These are phyloP conservation scores for Zootermopsis nevadensis DNA, from an alignment of 2,888 invertebrate genomes.

Conservation along the genomic window DNA sequence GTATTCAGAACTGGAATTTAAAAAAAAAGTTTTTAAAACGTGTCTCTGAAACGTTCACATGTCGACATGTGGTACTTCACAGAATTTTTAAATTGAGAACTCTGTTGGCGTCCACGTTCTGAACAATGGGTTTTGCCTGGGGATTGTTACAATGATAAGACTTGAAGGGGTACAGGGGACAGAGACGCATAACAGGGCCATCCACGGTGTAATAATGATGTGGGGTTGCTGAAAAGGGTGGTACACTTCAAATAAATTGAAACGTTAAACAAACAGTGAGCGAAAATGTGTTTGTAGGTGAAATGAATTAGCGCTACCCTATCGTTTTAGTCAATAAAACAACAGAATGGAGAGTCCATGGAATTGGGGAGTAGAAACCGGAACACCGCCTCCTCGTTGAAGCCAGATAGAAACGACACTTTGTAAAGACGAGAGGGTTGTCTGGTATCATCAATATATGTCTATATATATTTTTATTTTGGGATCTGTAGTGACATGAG, in stretches of 20 bases:
- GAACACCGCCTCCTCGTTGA: background rate
- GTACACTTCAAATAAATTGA: constrained; percentile 41
- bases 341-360: background rate
- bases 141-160: constrained; percentile 7
- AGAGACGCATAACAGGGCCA: background rate
- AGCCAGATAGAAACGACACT: too few relatives aligned
- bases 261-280: constrained; percentile 42
- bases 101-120: background rate
- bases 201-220: background rate
- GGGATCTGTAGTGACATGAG: too few relatives aligned
- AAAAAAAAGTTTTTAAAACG: background rate
- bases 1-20: background rate
- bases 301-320: constrained; percentile 6
- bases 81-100: constrained; percentile 31
- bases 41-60: background rate
- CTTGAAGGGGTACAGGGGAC: background rate
- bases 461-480: too few relatives aligned
- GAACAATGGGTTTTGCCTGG: constrained; percentile 1
- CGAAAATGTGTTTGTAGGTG: constrained; percentile 42
- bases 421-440: too few relatives aligned
- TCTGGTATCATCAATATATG: too few relatives aligned
- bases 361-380: background rate
- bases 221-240: constrained; percentile 24
- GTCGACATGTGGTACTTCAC: constrained; percentile 13
- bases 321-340: background rate